Evolutionary conservation across 2,888 invertebrate species (phyloP).

Genomic region (Nemoura dubitans): DNA sequence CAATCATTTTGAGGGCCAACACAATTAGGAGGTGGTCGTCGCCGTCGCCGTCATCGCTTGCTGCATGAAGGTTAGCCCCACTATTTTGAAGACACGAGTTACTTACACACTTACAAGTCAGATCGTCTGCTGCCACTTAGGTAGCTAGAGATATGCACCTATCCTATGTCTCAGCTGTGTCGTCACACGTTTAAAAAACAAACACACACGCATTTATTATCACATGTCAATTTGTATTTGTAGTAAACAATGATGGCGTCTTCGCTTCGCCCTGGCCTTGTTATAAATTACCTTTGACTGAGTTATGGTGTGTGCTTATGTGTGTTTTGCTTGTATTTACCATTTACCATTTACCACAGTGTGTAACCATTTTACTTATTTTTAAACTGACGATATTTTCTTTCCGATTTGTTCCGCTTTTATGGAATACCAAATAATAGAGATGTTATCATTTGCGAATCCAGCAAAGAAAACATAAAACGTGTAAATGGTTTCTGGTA

Average conservation of each 20-base stretch:
- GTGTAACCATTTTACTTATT: neutral
- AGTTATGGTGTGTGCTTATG: neutral
- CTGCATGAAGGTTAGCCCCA: neutral
- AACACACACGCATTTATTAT: neutral
- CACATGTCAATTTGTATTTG: constrained; percentile 12
- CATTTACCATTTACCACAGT: too few relatives aligned
- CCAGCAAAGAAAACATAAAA: neutral
- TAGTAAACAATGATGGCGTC: constrained; percentile 12
- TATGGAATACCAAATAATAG: neutral
- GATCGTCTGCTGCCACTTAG: neutral
- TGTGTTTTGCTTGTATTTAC: neutral
- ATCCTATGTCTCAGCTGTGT: too few relatives aligned
- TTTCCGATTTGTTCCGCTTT: neutral
- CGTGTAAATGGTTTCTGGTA: neutral
- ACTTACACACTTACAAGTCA: neutral
- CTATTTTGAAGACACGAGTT: neutral
- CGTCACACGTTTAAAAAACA: neutral
- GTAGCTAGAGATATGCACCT: neutral
- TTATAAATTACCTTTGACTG: neutral
- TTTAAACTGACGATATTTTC: neutral
- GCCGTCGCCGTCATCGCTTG: neutral
- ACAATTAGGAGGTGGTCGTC: neutral
- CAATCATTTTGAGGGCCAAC: constrained; percentile 19
- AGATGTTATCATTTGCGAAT: neutral
- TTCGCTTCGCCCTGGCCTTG: neutral